Evolutionary conservation across 2,113 vertebrate species (phyloP).

Genomic region (Crotophaga sulcirostris): DNA sequence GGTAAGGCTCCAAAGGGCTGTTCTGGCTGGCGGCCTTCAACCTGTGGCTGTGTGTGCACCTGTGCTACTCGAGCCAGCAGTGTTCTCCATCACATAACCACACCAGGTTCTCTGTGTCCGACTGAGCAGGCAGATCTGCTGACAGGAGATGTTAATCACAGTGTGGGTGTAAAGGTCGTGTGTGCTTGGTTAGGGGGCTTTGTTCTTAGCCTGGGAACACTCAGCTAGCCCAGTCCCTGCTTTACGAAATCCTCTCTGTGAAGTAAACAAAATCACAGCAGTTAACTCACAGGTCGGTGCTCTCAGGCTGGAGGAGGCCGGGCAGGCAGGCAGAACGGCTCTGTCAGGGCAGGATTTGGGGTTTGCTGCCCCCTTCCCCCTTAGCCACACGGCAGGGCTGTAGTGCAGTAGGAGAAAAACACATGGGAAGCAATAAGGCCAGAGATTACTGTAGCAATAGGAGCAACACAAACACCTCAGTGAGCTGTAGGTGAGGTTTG

Average conservation of each 20-base stretch:
- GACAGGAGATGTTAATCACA: not conserved
- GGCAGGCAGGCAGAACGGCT: not conserved
- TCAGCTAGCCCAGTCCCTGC: accelerated
- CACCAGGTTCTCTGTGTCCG: not conserved
- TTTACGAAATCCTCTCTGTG: not conserved
- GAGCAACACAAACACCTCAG: accelerated
- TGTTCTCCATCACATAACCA: accelerated
- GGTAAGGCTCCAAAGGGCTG: not conserved
- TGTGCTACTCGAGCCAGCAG: accelerated
- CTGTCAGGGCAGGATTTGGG: not conserved
- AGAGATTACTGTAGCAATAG: not conserved
- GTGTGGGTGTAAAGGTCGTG: not conserved
- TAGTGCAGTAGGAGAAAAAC: not conserved
- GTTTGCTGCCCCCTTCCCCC: too few species aligned
- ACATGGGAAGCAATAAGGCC: not conserved
- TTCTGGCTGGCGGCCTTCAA: not conserved
- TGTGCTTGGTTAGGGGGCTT: too few species aligned
- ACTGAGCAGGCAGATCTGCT: not conserved
- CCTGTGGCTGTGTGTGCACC: accelerated
- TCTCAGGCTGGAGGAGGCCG: not conserved
- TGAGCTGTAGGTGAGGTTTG: not conserved
- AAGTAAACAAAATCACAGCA: not conserved
- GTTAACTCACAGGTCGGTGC: not conserved
- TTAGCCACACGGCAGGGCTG: not conserved
- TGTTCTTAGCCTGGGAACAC: not conserved